Evolutionary conservation across 1,140 invertebrate species (phyloP).

Genomic region (Belonocnema kinseyi): DNA sequence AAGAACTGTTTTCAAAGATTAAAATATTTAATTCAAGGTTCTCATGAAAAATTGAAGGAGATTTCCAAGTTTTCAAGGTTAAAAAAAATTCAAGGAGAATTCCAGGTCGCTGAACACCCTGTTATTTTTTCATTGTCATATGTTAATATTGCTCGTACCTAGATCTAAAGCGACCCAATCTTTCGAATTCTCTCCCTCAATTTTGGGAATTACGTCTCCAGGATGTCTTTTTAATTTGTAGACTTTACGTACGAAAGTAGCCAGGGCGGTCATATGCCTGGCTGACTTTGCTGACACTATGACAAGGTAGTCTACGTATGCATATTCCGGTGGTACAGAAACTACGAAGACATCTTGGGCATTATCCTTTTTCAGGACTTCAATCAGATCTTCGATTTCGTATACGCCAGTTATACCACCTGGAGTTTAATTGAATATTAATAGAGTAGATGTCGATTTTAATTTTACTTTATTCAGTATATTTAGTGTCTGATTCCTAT

Average conservation of each 20-base stretch:
- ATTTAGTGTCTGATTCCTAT: not conserved
- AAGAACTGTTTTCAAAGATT: too few species aligned
- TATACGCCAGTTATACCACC: slow-evolving; percentile 88
- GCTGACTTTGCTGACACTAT: slow-evolving; percentile 84
- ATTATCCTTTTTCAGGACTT: slow-evolving; percentile 85
- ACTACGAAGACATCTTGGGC: slow-evolving; percentile 89
- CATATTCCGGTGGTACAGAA: slow-evolving; percentile 82
- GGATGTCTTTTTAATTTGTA: slow-evolving; percentile 85
- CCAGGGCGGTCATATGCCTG: slow-evolving; percentile 85
- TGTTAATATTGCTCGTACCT: slow-evolving; percentile 75
- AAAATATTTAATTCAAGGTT: too few species aligned
- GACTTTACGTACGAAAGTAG: slow-evolving; percentile 85
- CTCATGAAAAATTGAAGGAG: too few species aligned
- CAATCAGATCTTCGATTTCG: slow-evolving; percentile 90
- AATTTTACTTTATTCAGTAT: not conserved
- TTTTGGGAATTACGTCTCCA: slow-evolving; percentile 82
- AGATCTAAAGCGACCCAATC: slow-evolving; percentile 95
- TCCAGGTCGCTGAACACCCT: too few species aligned
- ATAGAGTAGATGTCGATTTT: not conserved
- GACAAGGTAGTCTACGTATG: slow-evolving; percentile 90
- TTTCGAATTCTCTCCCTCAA: slow-evolving; percentile 85
- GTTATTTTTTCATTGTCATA: not conserved
- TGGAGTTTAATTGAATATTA: slow-evolving; percentile 67
- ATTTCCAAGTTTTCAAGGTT: too few species aligned
- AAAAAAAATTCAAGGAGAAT: too few species aligned